Base-by-base conservation (phyloP, 2,888 invertebrate genomes). In the Caenorhabditis zanzibari region DNA sequence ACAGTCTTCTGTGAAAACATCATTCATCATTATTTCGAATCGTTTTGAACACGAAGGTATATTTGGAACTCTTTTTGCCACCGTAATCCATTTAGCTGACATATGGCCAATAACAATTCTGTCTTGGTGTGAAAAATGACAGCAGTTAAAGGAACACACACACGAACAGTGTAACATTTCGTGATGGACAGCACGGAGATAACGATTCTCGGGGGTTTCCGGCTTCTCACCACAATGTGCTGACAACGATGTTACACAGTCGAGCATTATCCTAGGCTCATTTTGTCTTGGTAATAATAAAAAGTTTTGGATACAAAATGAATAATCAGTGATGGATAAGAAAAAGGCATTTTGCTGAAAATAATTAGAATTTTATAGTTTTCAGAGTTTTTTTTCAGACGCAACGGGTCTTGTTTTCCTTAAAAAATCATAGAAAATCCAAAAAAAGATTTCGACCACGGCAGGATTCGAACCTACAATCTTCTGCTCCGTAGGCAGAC, bases 381-480 rank as follows among this genome's bases (percentile, higher is more conserved):
- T n/a, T n/a, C n/a, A n/a, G n/a, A n/a, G n/a, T n/a, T n/a, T n/a
- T n/a, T n/a, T n/a, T n/a, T n/a, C n/a, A n/a, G n/a, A n/a, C n/a
- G n/a, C n/a, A n/a, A n/a, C n/a, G n/a, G n/a, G n/a, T n/a, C n/a
- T n/a, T n/a, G n/a, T n/a, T n/a, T n/a, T n/a, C n/a, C n/a, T n/a
- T n/a, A n/a, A n/a, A n/a, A n/a, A n/a, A n/a, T n/a, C n/a, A n/a
- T n/a, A n/a, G n/a, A n/a, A n/a, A n/a, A n/a, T n/a, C n/a, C n/a
- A n/a, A 38, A 38, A 38, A 38, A 38, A 38, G 38, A 38, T 84
- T 72, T 81, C 86, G 87, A 88, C 85, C 85, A 85, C 85, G 88
- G 86, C 91, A 92, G 92, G 91, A 91, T 89, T 92, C 92, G 91
- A 92, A 92, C 91, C 91, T 92, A 87, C 91, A 92, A 92, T 92